Conservation (phyloP, 2,797 vertebrate species). For the Leptatherina wallacei region DNA sequence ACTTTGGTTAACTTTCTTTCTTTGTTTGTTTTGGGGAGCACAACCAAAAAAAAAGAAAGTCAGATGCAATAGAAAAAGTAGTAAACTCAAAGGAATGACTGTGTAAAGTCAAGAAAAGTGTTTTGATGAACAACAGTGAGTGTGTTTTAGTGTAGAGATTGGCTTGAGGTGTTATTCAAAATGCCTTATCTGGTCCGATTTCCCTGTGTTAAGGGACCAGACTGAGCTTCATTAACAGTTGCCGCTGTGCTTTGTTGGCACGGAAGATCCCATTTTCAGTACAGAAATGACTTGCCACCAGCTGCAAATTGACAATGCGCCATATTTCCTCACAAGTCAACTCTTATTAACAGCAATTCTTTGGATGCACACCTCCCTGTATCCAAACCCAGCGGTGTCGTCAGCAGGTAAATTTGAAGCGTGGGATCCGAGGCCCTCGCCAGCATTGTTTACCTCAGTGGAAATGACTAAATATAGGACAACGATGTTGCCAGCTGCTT, state of each 20-base stretch:
- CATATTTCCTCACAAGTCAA: constrained; percentile 70
- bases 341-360: constrained; percentile 66
- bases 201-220: constrained; percentile 51
- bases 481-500: constrained; percentile 31
- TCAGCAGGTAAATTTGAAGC: constrained; percentile 58
- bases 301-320: constrained; percentile 76
- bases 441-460: constrained; percentile 48
- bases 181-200: constrained; percentile 57
- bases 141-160: constrained; percentile 30
- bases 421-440: constrained; percentile 36
- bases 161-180: constrained; percentile 57
- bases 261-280: constrained; percentile 73
- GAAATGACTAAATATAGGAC: constrained; percentile 40
- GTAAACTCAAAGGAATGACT: not conserved
- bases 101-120: constrained; percentile 14
- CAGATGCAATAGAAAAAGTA: not conserved
- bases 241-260: constrained; percentile 68
- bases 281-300: constrained; percentile 68
- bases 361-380: constrained; percentile 17
- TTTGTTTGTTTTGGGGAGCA: not conserved
- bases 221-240: constrained; percentile 69
- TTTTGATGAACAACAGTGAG: constrained; percentile 38
- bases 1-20: constrained; percentile 3
- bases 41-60: not conserved
- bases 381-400: constrained; percentile 37